These are phyloP conservation scores for Albula goreensis DNA, from an alignment of 2,113 vertebrate genomes.

Conservation along the genomic window DNA sequence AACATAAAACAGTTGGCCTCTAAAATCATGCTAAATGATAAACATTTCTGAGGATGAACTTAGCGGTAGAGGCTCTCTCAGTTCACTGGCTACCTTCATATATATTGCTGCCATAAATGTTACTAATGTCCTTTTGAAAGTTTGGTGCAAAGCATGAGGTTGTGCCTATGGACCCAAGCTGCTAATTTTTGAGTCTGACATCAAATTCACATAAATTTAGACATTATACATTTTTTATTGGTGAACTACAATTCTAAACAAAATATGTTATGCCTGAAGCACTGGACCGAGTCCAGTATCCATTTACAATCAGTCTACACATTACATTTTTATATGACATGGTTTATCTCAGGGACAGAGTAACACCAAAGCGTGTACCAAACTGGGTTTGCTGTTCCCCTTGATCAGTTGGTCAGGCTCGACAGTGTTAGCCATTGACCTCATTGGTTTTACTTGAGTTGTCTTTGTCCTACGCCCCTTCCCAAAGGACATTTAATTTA, in stretches of 20 bases:
- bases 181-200: background rate
- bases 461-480: background rate
- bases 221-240: background rate
- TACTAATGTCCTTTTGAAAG: no score
- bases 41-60: background rate
- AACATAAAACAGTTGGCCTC: background rate
- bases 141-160: no score
- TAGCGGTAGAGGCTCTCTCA: background rate
- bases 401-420: background rate
- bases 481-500: background rate
- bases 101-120: no score
- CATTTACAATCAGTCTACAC: no score
- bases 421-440: background rate
- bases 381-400: background rate
- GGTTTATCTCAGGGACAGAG: background rate
- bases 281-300: no score
- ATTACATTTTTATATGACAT: no score
- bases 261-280: no score
- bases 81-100: no score
- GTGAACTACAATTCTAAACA: no score
- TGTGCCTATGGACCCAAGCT: background rate
- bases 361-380: background rate
- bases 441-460: background rate
- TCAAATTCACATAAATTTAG: background rate
- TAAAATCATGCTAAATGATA: background rate